Evolutionary conservation across 2,797 vertebrate species (phyloP).

Genomic region (Sebastes goodei): DNA sequence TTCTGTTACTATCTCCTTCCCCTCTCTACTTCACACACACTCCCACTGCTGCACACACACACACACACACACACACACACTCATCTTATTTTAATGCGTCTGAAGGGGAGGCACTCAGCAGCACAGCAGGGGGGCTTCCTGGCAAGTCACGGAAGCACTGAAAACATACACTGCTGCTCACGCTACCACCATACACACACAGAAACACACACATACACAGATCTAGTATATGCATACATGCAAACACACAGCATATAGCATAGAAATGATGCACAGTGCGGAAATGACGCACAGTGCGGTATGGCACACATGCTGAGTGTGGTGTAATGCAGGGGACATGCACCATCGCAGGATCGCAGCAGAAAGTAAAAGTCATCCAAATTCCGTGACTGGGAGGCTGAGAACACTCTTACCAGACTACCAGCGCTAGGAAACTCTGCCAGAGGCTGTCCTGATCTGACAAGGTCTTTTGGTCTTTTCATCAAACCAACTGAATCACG

Average conservation of each 20-base stretch:
- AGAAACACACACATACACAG: slow-evolving; percentile 31
- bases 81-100: slow-evolving; percentile 85
- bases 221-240: slow-evolving; percentile 14
- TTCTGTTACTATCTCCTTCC: slow-evolving; percentile 45
- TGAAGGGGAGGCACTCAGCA: slow-evolving; percentile 79
- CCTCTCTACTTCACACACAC: slow-evolving; percentile 18
- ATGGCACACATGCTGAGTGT: not conserved
- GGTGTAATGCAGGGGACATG: not conserved
- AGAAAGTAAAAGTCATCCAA: slow-evolving; percentile 31
- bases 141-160: slow-evolving; percentile 83
- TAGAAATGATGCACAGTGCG: slow-evolving; percentile 5
- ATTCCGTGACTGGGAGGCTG: slow-evolving; percentile 61
- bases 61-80: slow-evolving; percentile 40
- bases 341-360: not conserved
- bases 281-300: not conserved
- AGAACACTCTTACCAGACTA: slow-evolving; percentile 43
- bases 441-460: slow-evolving; percentile 60
- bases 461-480: slow-evolving; percentile 57
- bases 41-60: not conserved
- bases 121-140: slow-evolving; percentile 82
- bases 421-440: slow-evolving; percentile 38
- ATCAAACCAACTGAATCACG: slow-evolving; percentile 42
- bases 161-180: slow-evolving; percentile 75
- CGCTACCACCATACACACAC: slow-evolving; percentile 63
- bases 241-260: slow-evolving; percentile 1